Conservation (phyloP, 2,797 vertebrate species). For the Xerus rutilus region DNA sequence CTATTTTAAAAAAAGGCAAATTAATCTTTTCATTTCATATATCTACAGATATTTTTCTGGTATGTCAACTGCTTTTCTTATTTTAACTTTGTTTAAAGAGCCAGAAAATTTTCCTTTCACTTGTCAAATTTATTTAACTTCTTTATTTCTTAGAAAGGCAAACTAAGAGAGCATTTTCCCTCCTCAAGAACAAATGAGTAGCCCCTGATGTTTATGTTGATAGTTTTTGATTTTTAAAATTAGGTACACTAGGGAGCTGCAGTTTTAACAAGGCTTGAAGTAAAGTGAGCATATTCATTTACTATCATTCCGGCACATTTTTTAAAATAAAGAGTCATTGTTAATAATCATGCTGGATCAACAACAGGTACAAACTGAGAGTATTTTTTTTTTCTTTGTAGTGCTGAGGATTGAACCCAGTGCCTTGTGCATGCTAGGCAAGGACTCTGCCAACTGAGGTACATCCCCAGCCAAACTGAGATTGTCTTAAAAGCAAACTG, state of each 20-base stretch:
- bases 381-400: neutral
- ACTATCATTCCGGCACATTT: neutral
- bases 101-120: constrained; percentile 6
- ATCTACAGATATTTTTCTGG: neutral
- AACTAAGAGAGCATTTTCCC: neutral
- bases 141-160: constrained; percentile 43
- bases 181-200: constrained; percentile 15
- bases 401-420: no score
- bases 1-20: constrained; percentile 20
- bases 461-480: no score
- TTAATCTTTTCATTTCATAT: constrained; percentile 4
- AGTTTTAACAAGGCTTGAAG: constrained; percentile 33
- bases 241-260: neutral
- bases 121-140: no score
- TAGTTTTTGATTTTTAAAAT: neutral
- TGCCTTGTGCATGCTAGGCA: no score
- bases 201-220: neutral
- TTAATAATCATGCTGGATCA: neutral
- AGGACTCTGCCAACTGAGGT: no score
- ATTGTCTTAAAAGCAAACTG: neutral
- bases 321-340: constrained; percentile 30
- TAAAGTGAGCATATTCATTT: neutral
- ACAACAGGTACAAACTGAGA: neutral
- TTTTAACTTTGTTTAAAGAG: constrained; percentile 1
- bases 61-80: neutral